Evolutionary conservation across 2,113 vertebrate species (phyloP).

Genomic region (Ahaetulla prasina): DNA sequence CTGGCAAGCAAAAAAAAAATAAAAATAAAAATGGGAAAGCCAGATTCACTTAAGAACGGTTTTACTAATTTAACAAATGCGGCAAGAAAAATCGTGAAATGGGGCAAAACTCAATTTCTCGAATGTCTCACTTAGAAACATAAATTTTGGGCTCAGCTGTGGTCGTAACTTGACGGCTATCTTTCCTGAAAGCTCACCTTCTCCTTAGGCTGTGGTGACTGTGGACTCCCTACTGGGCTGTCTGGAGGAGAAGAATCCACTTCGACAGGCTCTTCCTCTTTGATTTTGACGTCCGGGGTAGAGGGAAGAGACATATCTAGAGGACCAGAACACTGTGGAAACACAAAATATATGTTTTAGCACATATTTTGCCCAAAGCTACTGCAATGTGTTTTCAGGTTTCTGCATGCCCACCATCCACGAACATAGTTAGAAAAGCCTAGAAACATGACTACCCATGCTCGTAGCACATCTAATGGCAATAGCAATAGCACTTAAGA

Average conservation of each 20-base stretch:
- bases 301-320: slow-evolving; percentile 88
- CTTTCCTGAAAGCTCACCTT: slow-evolving; percentile 59
- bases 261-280: slow-evolving; percentile 87
- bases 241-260: slow-evolving; percentile 86
- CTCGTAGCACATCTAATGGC: neutral
- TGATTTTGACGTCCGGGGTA: slow-evolving; percentile 85
- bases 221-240: slow-evolving; percentile 79
- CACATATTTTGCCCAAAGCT: too few relatives aligned
- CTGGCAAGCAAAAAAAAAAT: neutral
- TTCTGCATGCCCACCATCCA: neutral
- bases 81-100: neutral
- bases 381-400: neutral
- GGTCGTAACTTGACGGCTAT: neutral
- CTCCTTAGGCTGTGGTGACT: slow-evolving; percentile 52
- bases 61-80: neutral
- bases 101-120: neutral
- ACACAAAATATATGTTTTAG: neutral
- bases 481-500: too few relatives aligned
- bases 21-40: neutral
- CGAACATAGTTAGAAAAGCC: neutral
- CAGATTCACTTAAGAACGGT: neutral
- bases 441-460: neutral
- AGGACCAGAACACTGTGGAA: slow-evolving; percentile 68
- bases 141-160: neutral
- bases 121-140: neutral